These are phyloP conservation scores for Psilopogon haemacephalus DNA, from an alignment of 2,113 vertebrate species.

Conservation along the genomic window DNA sequence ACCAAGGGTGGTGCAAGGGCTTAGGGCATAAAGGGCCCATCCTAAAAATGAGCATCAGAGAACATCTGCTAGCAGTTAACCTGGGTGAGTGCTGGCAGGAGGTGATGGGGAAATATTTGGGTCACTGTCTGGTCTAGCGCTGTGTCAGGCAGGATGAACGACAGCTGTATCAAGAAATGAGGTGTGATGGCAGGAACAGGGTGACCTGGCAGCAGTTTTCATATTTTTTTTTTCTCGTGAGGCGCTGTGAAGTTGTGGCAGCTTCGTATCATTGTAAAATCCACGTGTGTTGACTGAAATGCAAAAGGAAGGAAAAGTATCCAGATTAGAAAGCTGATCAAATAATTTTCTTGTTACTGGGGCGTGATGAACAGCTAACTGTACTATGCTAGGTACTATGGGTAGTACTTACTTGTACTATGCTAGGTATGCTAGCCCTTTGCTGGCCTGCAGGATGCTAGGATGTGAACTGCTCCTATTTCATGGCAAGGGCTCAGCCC, in stretches of 20 bases:
- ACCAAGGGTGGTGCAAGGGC: accelerated
- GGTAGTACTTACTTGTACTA: accelerated
- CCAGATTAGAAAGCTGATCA: neutral
- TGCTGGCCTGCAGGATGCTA: neutral
- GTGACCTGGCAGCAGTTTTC: neutral
- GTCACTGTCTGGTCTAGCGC: neutral
- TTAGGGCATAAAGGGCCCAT: neutral
- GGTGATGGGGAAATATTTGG: neutral
- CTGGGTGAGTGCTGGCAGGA: neutral
- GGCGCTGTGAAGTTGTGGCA: neutral
- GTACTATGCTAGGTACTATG: neutral
- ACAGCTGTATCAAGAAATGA: neutral
- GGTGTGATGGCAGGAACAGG: neutral
- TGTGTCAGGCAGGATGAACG: neutral
- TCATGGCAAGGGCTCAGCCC: neutral
- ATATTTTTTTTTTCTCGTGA: neutral
- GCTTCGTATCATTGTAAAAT: neutral
- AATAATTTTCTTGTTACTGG: neutral
- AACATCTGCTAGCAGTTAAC: neutral
- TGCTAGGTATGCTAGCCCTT: neutral
- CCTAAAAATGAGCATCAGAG: neutral
- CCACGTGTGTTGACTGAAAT: neutral
- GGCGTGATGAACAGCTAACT: neutral
- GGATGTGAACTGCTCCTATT: neutral
- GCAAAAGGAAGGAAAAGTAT: neutral